phyloP scores from a whole-genome alignment of 1,140 invertebrate species.

The Orchesella cincta region DNA sequence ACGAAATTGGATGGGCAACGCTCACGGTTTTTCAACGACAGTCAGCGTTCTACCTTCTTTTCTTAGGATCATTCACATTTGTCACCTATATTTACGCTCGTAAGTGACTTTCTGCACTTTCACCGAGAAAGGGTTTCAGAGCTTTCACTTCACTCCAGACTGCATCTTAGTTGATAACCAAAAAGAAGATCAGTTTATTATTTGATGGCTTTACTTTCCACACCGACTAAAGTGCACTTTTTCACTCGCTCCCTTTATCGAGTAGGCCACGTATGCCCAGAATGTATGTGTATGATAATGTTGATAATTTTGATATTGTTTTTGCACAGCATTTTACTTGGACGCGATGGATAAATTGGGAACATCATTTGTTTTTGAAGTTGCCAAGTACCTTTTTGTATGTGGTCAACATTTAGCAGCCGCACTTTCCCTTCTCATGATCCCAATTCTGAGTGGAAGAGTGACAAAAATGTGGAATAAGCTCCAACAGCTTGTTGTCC shows the following conservation, averaged over 20 bases:
- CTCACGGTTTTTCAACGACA: background rate
- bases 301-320: too few relatives aligned
- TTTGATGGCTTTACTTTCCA: too few relatives aligned
- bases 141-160: too few relatives aligned
- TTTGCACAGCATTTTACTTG: background rate
- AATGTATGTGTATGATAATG: too few relatives aligned
- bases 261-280: too few relatives aligned
- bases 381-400: conserved; percentile 1
- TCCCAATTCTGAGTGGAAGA: background rate
- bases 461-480: background rate
- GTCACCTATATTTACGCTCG: background rate
- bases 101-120: background rate
- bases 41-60: background rate
- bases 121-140: too few relatives aligned
- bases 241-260: too few relatives aligned
- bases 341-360: background rate
- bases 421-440: background rate
- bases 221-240: too few relatives aligned
- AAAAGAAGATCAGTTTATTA: too few relatives aligned
- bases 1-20: background rate
- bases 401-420: background rate
- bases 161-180: too few relatives aligned
- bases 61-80: background rate
- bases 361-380: background rate
- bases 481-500: background rate